Conservation (phyloP, 2,888 invertebrate species). For the Phengaris arion region DNA sequence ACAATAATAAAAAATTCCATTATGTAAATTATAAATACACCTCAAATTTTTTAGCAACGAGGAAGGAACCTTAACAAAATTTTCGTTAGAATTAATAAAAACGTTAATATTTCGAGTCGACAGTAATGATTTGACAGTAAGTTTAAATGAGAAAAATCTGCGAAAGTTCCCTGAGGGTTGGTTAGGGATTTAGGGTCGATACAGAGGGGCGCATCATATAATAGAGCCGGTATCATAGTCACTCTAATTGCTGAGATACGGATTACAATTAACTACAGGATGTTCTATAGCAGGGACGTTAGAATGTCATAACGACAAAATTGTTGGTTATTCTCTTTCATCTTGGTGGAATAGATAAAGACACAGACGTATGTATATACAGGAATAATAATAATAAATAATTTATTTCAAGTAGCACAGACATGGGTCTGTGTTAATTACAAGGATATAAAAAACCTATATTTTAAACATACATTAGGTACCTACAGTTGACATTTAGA, state of each 20-base stretch:
- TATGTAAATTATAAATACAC: no score
- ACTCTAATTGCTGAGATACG: constrained; percentile 18
- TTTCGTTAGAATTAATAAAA: constrained; percentile 2
- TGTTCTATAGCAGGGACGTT: background rate
- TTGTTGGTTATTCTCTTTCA: background rate
- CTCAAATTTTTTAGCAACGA: background rate
- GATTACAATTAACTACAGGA: constrained; percentile 11
- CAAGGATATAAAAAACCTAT: no score
- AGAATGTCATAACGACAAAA: background rate
- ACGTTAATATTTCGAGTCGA: constrained; percentile 3
- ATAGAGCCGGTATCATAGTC: constrained; percentile 6
- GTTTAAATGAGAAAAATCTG: constrained; percentile 27
- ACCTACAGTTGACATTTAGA: no score
- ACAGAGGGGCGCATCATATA: constrained; percentile 9
- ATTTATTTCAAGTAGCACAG: no score
- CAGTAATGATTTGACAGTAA: constrained; percentile 25
- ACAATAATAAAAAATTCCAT: background rate
- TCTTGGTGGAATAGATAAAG: background rate
- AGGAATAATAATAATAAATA: background rate
- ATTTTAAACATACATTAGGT: no score
- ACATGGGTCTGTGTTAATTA: no score
- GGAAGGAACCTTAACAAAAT: background rate
- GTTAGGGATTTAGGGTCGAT: constrained; percentile 11
- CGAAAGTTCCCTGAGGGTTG: constrained; percentile 5
- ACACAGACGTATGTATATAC: background rate